Evolutionary conservation across 2,888 invertebrate genomes (phyloP).

Genomic region (Agrotis exclamationis): DNA sequence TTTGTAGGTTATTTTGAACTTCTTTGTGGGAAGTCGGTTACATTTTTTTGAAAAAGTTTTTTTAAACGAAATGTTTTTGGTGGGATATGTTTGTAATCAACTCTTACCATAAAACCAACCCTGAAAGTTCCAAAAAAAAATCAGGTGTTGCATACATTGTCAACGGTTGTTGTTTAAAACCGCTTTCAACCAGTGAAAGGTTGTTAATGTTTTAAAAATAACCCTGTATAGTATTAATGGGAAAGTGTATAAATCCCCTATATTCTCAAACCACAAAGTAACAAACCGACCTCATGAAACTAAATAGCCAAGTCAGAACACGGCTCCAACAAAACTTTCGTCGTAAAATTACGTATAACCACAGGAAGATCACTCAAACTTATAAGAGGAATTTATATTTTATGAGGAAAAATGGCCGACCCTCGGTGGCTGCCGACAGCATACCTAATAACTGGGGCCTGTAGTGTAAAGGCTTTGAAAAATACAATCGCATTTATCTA

Average conservation of each 20-base stretch:
- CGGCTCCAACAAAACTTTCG: constrained; percentile 76
- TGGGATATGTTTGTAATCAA: too few relatives aligned
- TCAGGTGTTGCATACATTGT: too few relatives aligned
- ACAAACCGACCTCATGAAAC: constrained; percentile 1
- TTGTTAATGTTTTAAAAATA: too few relatives aligned
- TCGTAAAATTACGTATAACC: constrained; percentile 88
- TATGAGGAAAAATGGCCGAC: constrained; percentile 86
- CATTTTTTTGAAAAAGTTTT: too few relatives aligned
- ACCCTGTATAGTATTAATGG: too few relatives aligned
- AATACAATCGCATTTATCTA: constrained; percentile 57
- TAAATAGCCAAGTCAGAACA: constrained; percentile 73
- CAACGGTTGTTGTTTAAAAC: too few relatives aligned
- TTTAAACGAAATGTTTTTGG: too few relatives aligned
- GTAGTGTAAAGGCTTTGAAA: constrained; percentile 53
- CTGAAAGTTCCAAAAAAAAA: too few relatives aligned
- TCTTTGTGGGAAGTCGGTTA: too few relatives aligned
- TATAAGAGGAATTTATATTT: constrained; percentile 85
- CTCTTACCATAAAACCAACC: too few relatives aligned
- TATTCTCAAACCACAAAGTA: neutral
- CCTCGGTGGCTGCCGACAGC: constrained; percentile 67
- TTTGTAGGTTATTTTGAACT: too few relatives aligned
- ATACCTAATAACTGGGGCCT: constrained; percentile 73
- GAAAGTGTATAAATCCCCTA: neutral
- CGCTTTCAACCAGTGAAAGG: too few relatives aligned
- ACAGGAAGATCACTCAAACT: constrained; percentile 86